Conservation (phyloP, 1,140 invertebrate species). For the Carcinoscorpius rotundicauda region DNA sequence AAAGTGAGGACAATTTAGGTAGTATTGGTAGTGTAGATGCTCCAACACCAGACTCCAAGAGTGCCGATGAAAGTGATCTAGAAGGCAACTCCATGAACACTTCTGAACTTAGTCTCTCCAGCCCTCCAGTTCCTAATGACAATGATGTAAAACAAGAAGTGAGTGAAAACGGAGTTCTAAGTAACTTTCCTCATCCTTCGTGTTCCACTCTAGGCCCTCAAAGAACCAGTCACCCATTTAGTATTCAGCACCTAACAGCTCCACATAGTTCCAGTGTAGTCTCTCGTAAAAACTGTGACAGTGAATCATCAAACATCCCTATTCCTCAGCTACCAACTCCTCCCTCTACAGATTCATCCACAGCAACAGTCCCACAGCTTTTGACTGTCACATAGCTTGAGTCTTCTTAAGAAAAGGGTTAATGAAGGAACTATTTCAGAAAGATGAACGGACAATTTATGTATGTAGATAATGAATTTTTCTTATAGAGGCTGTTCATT, state of each 20-base stretch:
- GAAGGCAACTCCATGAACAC: constrained; percentile 8
- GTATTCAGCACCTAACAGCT: constrained; percentile 22
- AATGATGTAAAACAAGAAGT: constrained; percentile 8
- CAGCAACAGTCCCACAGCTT: constrained; percentile 3
- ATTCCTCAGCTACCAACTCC: constrained; percentile 17
- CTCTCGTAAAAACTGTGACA: neutral
- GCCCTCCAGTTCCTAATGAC: constrained; percentile 12
- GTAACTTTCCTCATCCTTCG: neutral
- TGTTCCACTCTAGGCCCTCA: constrained; percentile 5
- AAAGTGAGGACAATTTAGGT: constrained; percentile 31
- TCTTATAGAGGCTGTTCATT: too few relatives aligned
- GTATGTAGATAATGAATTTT: too few relatives aligned
- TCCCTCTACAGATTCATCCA: constrained; percentile 13
- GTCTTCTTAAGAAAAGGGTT: neutral
- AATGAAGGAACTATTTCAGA: too few relatives aligned
- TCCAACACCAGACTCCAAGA: constrained; percentile 42
- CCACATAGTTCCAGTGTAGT: constrained; percentile 16
- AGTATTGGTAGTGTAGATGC: constrained; percentile 56
- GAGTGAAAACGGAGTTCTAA: constrained; percentile 5
- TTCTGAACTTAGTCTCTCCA: constrained; percentile 12
- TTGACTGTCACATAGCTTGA: constrained; percentile 13
- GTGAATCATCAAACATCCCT: constrained; percentile 1
- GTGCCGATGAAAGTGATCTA: constrained; percentile 20
- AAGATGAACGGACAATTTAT: too few relatives aligned
- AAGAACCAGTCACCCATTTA: constrained; percentile 19